These are phyloP conservation scores for Conomelus anceps DNA, from an alignment of 2,888 invertebrate genomes.

Conservation along the genomic window DNA sequence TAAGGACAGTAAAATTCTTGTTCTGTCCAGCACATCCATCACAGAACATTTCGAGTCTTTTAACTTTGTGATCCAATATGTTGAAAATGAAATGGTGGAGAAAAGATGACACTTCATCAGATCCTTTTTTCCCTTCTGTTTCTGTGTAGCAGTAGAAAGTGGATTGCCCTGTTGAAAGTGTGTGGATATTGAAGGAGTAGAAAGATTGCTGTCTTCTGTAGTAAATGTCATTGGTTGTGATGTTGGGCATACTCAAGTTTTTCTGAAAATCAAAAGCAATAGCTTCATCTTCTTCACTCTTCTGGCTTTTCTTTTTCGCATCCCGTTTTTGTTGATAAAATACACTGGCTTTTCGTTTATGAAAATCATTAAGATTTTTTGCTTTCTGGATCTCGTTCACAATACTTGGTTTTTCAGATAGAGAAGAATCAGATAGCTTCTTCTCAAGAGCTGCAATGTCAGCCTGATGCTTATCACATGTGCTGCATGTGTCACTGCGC, in stretches of 20 bases:
- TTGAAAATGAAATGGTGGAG: conserved; percentile 27
- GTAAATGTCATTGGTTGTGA: conserved; percentile 24
- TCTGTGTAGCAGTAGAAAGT: conserved; percentile 23
- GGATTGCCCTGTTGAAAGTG: conserved; percentile 8
- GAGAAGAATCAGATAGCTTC: no score
- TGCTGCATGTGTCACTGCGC: conserved; percentile 14
- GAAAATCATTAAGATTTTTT: background rate
- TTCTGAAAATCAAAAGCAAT: conserved; percentile 23
- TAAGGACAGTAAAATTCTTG: conserved; percentile 29
- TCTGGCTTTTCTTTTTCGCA: background rate
- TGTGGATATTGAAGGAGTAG: conserved; percentile 22
- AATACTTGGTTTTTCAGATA: no score
- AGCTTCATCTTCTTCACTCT: conserved; percentile 1
- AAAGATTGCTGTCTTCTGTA: conserved; percentile 24
- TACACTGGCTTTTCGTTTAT: conserved; percentile 14
- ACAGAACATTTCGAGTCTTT: conserved; percentile 28
- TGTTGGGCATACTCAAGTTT: conserved; percentile 20
- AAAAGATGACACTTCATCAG: conserved; percentile 27
- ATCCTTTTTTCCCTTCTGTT: conserved; percentile 24
- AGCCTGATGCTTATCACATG: background rate
- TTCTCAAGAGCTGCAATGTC: no score
- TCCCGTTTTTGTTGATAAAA: conserved; percentile 21
- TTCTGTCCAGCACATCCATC: conserved; percentile 32
- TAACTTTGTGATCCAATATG: conserved; percentile 20
- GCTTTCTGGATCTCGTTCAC: no score